Base-by-base conservation (phyloP, 1,140 invertebrate genomes). In the Nylanderia fulva region DNA sequence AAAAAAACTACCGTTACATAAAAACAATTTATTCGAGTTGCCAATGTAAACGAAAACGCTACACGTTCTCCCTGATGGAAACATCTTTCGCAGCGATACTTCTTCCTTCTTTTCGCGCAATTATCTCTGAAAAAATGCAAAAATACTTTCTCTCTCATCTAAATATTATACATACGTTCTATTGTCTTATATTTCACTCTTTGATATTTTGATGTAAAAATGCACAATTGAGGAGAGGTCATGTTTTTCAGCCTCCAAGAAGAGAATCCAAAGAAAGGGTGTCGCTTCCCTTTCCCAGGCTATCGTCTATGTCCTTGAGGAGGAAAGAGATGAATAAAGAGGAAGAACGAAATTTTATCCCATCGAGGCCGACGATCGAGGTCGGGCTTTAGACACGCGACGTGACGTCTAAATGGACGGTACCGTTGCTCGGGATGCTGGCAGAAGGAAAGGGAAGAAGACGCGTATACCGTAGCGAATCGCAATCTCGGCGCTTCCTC, bases 351-450 rank as follows among this genome's bases (percentile, higher is more conserved):
- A 21, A 88, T 83, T 54, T 21, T 60, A 42, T 68, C 69, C 86
- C 88, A 93, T 91, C 86, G 89, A 91, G 90, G 92, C 85, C 86
- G 85, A 29, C 84, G 79, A 93, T 91, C 83, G 87, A 86, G 91
- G 92, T 91, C 91, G 80, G 84, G 75, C 85, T 90, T 90, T 88
- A 90, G 79, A 90, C 56, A 33, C 80, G 69, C 36, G 13, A 48
- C 15, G 69, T 88, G 84, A 86, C 72, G 64, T 87, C 61, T 85
- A 87, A 85, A 74, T 83, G 54, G n/a, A 79, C n/a, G 85, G 88
- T 89, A 88, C 85, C 84, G 86, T 84, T 90, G 74, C 48, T 72
- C 71, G 63, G 54, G 42, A 48, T 45, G 29, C 36, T 15, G 27
- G 11, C 29, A 45, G 36, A 56, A 72, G 42, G 76, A 63, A 82